Evolutionary conservation across 2,888 invertebrate species (phyloP).

Genomic region (Macrosiphum euphorbiae): DNA sequence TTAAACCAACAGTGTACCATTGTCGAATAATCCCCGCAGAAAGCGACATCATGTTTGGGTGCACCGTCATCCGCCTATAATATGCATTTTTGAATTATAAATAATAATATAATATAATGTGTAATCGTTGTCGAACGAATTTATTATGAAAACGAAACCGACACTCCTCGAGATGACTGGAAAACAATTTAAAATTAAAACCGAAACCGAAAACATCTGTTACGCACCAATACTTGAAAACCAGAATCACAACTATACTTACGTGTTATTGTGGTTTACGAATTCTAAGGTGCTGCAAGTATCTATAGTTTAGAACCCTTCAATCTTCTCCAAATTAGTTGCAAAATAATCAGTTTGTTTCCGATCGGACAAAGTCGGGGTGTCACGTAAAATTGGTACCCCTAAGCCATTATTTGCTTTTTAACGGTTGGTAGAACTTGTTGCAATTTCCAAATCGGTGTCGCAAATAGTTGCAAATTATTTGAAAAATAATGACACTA

Average conservation of each 20-base stretch:
- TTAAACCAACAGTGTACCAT: not conserved
- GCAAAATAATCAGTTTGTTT: no score
- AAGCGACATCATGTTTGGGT: not conserved
- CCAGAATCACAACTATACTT: not conserved
- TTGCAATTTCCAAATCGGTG: no score
- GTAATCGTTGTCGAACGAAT: not conserved
- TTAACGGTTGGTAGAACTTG: no score
- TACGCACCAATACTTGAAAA: not conserved
- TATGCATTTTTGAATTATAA: not conserved
- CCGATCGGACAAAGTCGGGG: no score
- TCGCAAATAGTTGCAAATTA: no score
- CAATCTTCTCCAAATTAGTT: no score
- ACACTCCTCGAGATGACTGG: not conserved
- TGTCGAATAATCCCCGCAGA: not conserved
- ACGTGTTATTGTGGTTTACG: not conserved
- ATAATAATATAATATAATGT: not conserved
- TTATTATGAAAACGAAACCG: not conserved
- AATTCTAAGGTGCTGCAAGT: not conserved
- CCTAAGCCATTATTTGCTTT: no score
- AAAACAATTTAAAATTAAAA: not conserved
- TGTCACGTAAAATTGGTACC: no score
- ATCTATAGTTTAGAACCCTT: not conserved
- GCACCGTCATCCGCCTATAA: not conserved
- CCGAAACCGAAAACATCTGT: not conserved
- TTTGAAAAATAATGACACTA: no score